Percentiles rank a stretch among this genome's conserved stretches.
Evolutionary conservation across 2,113 vertebrate genomes (phyloP).

Genomic region (Dinomys branickii): DNA sequence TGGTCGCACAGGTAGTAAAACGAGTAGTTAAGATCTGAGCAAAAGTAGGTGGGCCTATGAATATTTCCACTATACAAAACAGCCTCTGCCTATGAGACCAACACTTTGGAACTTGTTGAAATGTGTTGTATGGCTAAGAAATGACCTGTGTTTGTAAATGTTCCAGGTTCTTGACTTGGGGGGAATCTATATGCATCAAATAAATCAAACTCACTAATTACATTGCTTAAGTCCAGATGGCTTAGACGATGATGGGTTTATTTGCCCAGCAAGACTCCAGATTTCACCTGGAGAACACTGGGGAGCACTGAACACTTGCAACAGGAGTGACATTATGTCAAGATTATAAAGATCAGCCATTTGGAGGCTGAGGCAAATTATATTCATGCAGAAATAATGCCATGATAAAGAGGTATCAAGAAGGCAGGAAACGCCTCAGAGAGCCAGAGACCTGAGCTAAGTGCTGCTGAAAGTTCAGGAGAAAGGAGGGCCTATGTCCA

Average conservation of each 20-base stretch:
- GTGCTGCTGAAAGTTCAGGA: background rate
- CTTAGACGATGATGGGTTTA: background rate
- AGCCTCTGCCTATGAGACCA: background rate
- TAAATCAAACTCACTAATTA: background rate
- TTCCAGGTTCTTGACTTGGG: background rate
- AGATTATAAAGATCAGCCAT: background rate
- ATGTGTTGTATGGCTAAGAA: background rate
- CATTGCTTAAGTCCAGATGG: background rate
- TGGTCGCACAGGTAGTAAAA: background rate
- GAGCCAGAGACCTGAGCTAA: background rate
- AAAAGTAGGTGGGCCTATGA: background rate
- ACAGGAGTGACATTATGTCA: background rate
- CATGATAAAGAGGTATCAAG: background rate
- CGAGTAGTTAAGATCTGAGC: background rate
- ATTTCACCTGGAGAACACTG: background rate
- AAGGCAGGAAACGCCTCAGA: background rate
- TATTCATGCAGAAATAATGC: background rate
- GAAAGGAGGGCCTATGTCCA: background rate
- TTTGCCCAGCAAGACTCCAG: background rate
- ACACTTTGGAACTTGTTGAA: background rate
- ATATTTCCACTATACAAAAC: background rate
- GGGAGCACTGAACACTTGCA: background rate
- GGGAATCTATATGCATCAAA: background rate
- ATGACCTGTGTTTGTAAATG: background rate
- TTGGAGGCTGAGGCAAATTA: background rate